Evolutionary conservation across 2,113 vertebrate species (phyloP), one percentile per base, ranked within the genome.

Genomic region (Platysternon megacephalum): DNA sequence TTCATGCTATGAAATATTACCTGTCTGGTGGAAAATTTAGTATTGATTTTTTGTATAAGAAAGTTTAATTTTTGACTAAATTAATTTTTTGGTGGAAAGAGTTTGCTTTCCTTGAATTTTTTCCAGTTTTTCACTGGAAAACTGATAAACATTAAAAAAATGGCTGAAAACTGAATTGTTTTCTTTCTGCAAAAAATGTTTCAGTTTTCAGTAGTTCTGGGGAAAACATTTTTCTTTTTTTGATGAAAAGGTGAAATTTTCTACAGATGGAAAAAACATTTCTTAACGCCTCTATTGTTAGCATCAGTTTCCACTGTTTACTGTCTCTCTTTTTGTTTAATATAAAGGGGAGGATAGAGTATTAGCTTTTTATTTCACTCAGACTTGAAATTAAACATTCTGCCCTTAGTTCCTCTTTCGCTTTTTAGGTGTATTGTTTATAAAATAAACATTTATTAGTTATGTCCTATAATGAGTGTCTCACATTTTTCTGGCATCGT

Each of bases 361-460:
- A 35, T 35, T 19, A 65, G 35, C 14, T n/a, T 68, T 68, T 68
- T 11, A 56, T 56, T 68, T n/a, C 35, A 19, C 32, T 65, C 32
- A 65, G 16, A 68, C 61, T n/a, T n/a, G 35, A 68, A 68, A 35
- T n/a, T 9, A 68, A 68, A 68, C n/a, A 32, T n/a, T 68, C 35
- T 68, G 7, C 16, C 35, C 61, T n/a, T 68, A 68, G 17, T 16
- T 68, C 35, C 35, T 35, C 32, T 65, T 65, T n/a, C 8, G 5
- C 16, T 8, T 17, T n/a, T n/a, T 17, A n/a, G 14, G 35, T 19
- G 17, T n/a, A 68, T 68, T 35, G 7, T 19, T n/a, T 68, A 29
- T 95, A 76, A 85, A 90, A 55, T 21, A 84, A 82, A 94, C 90
- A 68, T 29, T 87, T 61, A 93, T 82, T 61, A 84, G 93, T 68